phyloP scores from a whole-genome alignment of 2,888 invertebrate species.

The Euproctis similis region DNA sequence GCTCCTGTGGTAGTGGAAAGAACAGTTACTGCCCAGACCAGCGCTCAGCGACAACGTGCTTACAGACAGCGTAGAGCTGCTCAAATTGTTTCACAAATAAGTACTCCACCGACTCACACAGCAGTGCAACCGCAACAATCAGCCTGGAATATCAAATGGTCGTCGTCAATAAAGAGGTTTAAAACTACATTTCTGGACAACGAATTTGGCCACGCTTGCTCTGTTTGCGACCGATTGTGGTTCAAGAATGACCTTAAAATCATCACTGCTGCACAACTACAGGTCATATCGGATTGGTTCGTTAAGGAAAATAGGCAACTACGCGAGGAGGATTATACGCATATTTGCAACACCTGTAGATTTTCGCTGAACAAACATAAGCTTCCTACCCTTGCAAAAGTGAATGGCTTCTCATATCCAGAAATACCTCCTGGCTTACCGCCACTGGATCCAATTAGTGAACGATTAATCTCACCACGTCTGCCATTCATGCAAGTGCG shows the following conservation, averaged over 20 bases:
- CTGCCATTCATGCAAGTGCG: slow-evolving; percentile 41
- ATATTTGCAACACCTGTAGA: slow-evolving; percentile 29
- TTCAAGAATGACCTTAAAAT: slow-evolving; percentile 36
- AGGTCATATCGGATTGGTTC: slow-evolving; percentile 28
- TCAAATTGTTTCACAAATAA: slow-evolving; percentile 9
- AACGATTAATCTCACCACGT: slow-evolving; percentile 36
- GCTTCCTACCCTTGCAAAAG: slow-evolving; percentile 25
- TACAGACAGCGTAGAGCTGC: slow-evolving; percentile 13
- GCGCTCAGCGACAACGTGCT: slow-evolving; percentile 12
- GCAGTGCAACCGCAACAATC: slow-evolving; percentile 10
- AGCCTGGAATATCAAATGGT: slow-evolving; percentile 25
- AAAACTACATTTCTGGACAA: slow-evolving; percentile 22
- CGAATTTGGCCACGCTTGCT: too few species aligned
- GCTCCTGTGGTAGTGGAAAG: slow-evolving; percentile 13
- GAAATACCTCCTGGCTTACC: slow-evolving; percentile 27
- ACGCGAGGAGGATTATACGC: slow-evolving; percentile 19
- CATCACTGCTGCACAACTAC: slow-evolving; percentile 30
- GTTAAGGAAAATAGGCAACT: slow-evolving; percentile 21
- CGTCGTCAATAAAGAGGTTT: slow-evolving; percentile 6
- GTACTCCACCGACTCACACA: slow-evolving; percentile 11
- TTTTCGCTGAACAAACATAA: slow-evolving; percentile 21
- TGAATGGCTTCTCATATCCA: slow-evolving; percentile 38
- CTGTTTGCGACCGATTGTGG: slow-evolving; percentile 43
- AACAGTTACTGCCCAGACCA: slow-evolving; percentile 11
- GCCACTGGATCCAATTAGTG: slow-evolving; percentile 30